phyloP scores from a whole-genome alignment of 2,113 vertebrate species.

The Kryptolebias marmoratus region DNA sequence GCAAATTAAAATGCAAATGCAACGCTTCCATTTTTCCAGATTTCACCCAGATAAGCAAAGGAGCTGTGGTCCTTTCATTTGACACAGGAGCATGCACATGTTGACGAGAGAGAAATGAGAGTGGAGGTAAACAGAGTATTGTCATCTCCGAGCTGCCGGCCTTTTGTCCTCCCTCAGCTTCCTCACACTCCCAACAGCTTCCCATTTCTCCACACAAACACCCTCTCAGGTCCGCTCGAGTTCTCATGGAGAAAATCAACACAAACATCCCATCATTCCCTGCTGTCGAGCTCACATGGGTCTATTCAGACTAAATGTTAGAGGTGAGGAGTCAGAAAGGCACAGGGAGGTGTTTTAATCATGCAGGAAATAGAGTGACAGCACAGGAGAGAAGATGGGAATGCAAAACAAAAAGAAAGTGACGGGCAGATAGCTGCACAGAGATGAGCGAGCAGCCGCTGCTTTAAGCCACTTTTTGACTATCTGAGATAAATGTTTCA shows the following conservation, averaged over 20 bases:
- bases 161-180: constrained; percentile 27
- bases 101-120: too few species aligned
- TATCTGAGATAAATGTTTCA: constrained; percentile 60
- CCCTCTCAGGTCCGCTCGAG: too few species aligned
- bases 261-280: too few species aligned
- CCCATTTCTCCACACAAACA: not conserved
- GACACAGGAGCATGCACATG: constrained; percentile 10
- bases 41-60: constrained; percentile 70
- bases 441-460: constrained; percentile 8
- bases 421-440: not conserved
- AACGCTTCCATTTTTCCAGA: constrained; percentile 69
- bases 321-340: not conserved
- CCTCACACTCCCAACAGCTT: not conserved
- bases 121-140: constrained; percentile 30
- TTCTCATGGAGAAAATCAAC: too few species aligned
- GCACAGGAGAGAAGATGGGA: not conserved
- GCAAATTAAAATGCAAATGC: constrained; percentile 84
- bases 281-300: not conserved
- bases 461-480: constrained; percentile 37
- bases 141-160: constrained; percentile 50
- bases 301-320: not conserved
- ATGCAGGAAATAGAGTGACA: not conserved
- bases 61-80: constrained; percentile 43
- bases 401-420: constrained; percentile 8
- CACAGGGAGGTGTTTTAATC: not conserved